These are phyloP conservation scores for Spisula solida DNA, from an alignment of 2,888 invertebrate species.

Conservation along the genomic window DNA sequence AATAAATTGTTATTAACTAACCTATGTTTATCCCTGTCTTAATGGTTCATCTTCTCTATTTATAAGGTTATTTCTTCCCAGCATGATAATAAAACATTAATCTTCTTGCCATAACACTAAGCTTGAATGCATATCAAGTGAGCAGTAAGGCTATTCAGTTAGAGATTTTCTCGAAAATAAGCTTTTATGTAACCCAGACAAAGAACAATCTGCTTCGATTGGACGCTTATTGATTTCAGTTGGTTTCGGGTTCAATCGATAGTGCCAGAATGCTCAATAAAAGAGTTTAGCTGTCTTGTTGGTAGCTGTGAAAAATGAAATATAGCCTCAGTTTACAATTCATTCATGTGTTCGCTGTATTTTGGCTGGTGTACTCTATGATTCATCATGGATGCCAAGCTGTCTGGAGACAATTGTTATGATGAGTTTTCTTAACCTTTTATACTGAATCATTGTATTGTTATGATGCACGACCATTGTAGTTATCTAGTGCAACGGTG, in stretches of 20 bases:
- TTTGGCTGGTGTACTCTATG: background rate
- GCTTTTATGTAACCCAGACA: conserved; percentile 29
- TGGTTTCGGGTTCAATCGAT: conserved; percentile 33
- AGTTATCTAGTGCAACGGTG: too few relatives aligned
- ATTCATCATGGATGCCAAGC: background rate
- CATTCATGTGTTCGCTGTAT: background rate
- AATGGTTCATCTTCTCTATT: background rate
- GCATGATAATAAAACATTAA: background rate
- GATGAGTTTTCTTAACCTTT: background rate
- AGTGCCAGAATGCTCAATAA: conserved; percentile 24
- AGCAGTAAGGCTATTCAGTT: background rate
- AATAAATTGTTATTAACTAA: background rate
- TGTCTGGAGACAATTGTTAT: background rate
- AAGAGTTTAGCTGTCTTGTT: conserved; percentile 12
- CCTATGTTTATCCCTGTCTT: too few relatives aligned
- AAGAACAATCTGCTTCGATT: conserved; percentile 16
- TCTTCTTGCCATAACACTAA: background rate
- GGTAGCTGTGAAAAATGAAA: conserved; percentile 1
- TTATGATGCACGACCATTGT: background rate
- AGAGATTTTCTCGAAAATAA: conserved; percentile 12
- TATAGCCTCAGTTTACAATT: background rate
- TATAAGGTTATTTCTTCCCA: background rate
- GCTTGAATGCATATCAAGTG: background rate
- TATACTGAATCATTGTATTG: background rate
- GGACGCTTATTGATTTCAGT: conserved; percentile 21